Evolutionary conservation across 2,113 vertebrate genomes (phyloP), one percentile per base, ranked within the genome.

Genomic region (Percopsis transmontana): DNA sequence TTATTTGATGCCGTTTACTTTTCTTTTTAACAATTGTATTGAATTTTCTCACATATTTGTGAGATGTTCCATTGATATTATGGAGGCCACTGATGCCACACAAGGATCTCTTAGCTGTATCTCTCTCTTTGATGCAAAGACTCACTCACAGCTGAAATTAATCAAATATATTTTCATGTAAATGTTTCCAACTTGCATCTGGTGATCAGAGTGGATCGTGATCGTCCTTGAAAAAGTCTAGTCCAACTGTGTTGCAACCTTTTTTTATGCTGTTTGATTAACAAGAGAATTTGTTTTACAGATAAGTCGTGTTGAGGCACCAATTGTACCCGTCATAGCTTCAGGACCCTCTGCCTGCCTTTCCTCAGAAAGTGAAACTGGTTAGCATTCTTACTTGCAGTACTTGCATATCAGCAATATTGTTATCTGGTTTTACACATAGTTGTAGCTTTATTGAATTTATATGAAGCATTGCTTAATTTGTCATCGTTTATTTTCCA

Each of bases 351-450:
- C 73, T 2, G 41, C 77, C 33, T 66, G n/a, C 41, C 61, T 74
- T 45, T 53, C 71, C 2, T 45, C 70, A n/a, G 82, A 88, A 16
- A 57, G 62, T 48, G 89, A 91, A 71, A 76, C 72, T 15, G 79
- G 90, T 90, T 0, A 61, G 80, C 75, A 38, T 20, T 48, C 60
- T 1, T 16, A 20, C 54, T 3, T 19, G 16, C 2, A 6, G n/a
- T 7, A 51, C 27, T 55, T 23, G n/a, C 38, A 40, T 58, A 18
- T 38, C 20, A 13, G 41, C n/a, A 1, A 0, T 53, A 10, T 12
- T 44, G 11, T 33, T 16, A 33, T 10, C 1, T 55, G 23, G 24
- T 55, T 33, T 15, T 9, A 33, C 7, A 33, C 23, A 15, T 24
- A n/a, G 14, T 7, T 33, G 27, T 33, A 33, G 8, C 27, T 6